Evolutionary conservation across 2,113 vertebrate genomes (phyloP), one percentile per base, ranked within the genome.

Genomic region (Chaenocephalus aceratus): DNA sequence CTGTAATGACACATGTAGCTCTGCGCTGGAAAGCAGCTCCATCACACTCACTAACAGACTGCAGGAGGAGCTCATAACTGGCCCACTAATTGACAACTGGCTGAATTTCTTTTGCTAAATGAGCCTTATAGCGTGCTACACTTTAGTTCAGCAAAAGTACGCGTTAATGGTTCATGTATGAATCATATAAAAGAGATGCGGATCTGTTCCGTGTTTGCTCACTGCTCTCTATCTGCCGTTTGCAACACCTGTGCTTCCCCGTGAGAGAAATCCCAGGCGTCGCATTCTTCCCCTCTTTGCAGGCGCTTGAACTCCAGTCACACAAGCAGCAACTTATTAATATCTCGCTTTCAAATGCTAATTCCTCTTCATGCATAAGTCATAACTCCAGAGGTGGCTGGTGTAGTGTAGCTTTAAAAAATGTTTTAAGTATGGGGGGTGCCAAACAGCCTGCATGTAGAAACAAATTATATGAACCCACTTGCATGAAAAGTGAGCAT

Each of bases 291-390:
- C 66, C 16, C 45, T 76, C 44, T 72, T 54, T 49, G 70, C 64
- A 84, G 57, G 87, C 73, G 61, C 80, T 63, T 64, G 63, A 11
- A 58, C 76, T 67, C 74, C 85, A 88, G 81, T 89, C 81, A 71
- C 88, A 82, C 83, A 79, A 85, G 88, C 72, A 75, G 72, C 70
- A 70, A 87, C 82, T 92, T 93, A 93, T 94, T 92, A 94, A 93
- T 89, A 93, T 89, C 77, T 78, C 83, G 54, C 93, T 95, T 95
- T 95, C 88, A 95, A 93, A 95, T 94, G 93, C 91, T 88, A 95
- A 95, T 95, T 88, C 51, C 4, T 48, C 71, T 82, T 93, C 88
- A 95, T 94, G 78, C 92, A 95, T 95, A 92, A 95, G 92, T 92
- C 91, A 95, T 93, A 89, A 88, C 83, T 91, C 80, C 71, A 75